Evolutionary conservation across 2,113 vertebrate species (phyloP).

Genomic region (Mesembrinibis cayennensis): DNA sequence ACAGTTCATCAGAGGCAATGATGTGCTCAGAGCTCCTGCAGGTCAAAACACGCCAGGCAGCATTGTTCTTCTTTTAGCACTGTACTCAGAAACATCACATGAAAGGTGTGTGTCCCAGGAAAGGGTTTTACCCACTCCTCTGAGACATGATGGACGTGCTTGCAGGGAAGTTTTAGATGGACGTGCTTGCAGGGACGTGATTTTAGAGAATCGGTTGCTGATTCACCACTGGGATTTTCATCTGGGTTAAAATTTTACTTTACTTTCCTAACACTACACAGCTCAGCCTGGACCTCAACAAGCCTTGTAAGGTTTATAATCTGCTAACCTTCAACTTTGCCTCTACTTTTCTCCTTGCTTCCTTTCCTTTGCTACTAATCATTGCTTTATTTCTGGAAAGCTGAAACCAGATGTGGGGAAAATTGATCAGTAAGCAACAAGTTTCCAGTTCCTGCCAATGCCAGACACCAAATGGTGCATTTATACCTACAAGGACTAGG

Average conservation of each 20-base stretch:
- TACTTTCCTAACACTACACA: neutral
- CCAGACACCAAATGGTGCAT: neutral
- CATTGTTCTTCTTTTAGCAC: neutral
- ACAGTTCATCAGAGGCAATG: neutral
- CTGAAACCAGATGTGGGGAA: neutral
- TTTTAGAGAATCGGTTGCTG: neutral
- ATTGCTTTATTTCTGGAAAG: neutral
- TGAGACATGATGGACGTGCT: slow-evolving; percentile 14
- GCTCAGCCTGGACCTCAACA: neutral
- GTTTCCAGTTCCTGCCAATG: neutral
- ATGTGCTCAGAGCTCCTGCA: neutral
- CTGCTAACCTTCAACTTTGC: slow-evolving; percentile 8
- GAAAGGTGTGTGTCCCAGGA: neutral
- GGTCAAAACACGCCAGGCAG: neutral
- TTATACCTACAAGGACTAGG: neutral
- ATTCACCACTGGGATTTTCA: slow-evolving; percentile 15
- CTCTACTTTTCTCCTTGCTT: neutral
- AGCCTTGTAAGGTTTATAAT: neutral
- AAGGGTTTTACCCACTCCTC: neutral
- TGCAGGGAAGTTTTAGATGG: neutral
- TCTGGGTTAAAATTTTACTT: slow-evolving; percentile 37
- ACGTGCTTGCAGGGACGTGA: neutral
- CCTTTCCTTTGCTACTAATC: neutral
- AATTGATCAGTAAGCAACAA: neutral
- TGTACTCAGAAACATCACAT: neutral